Evolutionary conservation across 1,140 invertebrate species (phyloP).

Genomic region (Gryon sp.): DNA sequence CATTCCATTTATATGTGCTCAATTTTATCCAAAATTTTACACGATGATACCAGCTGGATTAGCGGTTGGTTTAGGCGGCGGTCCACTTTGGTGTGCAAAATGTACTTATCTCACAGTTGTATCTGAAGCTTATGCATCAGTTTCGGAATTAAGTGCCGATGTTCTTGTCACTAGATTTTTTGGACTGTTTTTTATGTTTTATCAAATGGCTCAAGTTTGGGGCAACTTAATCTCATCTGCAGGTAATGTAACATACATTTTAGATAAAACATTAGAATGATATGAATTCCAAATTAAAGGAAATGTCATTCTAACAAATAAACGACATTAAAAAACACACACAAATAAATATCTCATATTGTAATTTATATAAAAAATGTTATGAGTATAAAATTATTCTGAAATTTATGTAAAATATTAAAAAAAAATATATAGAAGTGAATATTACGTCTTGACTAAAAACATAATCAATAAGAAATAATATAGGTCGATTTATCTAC

Average conservation of each 20-base stretch:
- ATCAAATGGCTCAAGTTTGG: slow-evolving; percentile 95
- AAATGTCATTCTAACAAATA: too few relatives aligned
- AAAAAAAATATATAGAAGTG: too few relatives aligned
- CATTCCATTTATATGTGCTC: slow-evolving; percentile 91
- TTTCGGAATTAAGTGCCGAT: slow-evolving; percentile 84
- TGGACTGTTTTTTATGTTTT: slow-evolving; percentile 95
- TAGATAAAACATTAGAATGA: too few relatives aligned
- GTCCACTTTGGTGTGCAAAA: slow-evolving; percentile 94
- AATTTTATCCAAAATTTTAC: slow-evolving; percentile 90
- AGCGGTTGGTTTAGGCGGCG: slow-evolving; percentile 91
- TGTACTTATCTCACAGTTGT: slow-evolving; percentile 92
- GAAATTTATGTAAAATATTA: too few relatives aligned
- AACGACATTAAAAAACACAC: too few relatives aligned
- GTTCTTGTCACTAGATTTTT: slow-evolving; percentile 91
- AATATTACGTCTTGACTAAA: too few relatives aligned
- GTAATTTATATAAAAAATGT: too few relatives aligned
- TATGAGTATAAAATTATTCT: too few relatives aligned
- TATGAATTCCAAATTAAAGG: too few relatives aligned
- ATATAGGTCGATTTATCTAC: too few relatives aligned
- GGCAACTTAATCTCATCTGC: slow-evolving; percentile 95
- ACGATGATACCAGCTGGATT: slow-evolving; percentile 93
- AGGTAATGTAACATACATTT: slow-evolving; percentile 80
- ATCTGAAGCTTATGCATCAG: slow-evolving; percentile 84
- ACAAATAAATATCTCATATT: too few relatives aligned
- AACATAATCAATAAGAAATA: too few relatives aligned